These are phyloP conservation scores for Tachuris rubrigastra DNA, from an alignment of 2,113 vertebrate species.

Conservation along the genomic window DNA sequence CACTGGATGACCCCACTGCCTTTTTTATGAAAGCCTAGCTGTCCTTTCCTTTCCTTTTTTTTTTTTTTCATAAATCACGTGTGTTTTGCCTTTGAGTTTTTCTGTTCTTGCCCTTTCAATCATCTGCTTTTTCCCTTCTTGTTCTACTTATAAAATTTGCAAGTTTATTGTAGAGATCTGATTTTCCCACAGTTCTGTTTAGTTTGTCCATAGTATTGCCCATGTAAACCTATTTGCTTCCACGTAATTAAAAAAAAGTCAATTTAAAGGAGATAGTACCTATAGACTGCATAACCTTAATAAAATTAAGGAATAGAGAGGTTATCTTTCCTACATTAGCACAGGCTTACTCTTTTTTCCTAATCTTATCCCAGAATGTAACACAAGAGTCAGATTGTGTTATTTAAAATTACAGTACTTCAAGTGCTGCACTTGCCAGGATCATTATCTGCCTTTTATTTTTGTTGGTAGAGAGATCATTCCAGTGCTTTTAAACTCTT, in stretches of 20 bases:
- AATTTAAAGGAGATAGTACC: neutral
- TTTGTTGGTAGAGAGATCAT: neutral
- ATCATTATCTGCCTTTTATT: neutral
- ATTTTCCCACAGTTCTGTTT: neutral
- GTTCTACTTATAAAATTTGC: neutral
- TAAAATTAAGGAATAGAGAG: neutral
- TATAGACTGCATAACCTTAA: neutral
- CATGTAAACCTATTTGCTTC: neutral
- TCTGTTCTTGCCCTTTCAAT: neutral
- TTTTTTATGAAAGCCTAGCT: neutral
- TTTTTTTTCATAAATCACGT: neutral
- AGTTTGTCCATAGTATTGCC: neutral
- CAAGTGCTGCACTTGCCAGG: neutral
- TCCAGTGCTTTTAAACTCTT: neutral
- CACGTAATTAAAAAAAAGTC: neutral
- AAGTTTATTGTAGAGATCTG: neutral
- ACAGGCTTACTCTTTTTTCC: neutral
- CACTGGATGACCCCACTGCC: neutral
- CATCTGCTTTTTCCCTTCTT: neutral
- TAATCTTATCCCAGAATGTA: neutral
- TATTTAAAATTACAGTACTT: neutral
- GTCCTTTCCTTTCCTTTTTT: neutral
- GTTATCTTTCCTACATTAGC: neutral
- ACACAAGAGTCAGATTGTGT: fast-evolving
- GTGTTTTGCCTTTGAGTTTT: neutral